Percentiles rank a stretch among this genome's conserved stretches.
Conservation (phyloP, 2,888 invertebrate species). For the Bugula neritina region DNA sequence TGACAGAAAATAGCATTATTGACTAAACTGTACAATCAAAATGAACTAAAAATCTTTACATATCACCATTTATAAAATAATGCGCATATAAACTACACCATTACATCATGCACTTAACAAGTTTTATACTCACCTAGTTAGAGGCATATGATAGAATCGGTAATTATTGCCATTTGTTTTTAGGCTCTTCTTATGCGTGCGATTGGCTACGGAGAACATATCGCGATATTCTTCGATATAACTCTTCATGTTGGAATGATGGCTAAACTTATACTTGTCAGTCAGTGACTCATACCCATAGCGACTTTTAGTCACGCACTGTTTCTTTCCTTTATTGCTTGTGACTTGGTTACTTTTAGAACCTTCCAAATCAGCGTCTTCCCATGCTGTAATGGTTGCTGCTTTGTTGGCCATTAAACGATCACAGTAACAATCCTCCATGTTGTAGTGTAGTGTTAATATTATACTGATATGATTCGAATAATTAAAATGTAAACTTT, state of each 20-base stretch:
- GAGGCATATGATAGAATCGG: background rate
- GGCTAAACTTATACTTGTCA: slow-evolving; percentile 19
- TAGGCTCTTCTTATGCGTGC: background rate
- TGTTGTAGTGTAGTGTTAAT: background rate
- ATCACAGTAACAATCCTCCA: slow-evolving; percentile 1
- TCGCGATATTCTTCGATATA: slow-evolving; percentile 13
- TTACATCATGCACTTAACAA: too few species aligned
- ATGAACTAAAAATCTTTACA: too few species aligned
- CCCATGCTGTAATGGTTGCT: background rate
- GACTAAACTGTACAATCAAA: too few species aligned
- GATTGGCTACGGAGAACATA: slow-evolving; percentile 8
- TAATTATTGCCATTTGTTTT: background rate
- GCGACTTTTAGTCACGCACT: background rate
- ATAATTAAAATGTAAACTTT: too few species aligned
- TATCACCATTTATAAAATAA: too few species aligned
- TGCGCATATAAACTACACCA: too few species aligned
- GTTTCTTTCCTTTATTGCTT: background rate
- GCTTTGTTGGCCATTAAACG: background rate
- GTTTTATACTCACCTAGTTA: background rate
- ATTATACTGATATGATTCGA: too few species aligned
- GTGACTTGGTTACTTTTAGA: background rate
- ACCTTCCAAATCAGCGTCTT: background rate
- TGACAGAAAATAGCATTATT: too few species aligned
- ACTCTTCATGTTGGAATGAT: background rate
- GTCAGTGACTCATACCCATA: slow-evolving; percentile 13